Evolutionary conservation across 2,113 vertebrate genomes (phyloP), one percentile per base, ranked within the genome.

Genomic region (Hyperopisus bebe): DNA sequence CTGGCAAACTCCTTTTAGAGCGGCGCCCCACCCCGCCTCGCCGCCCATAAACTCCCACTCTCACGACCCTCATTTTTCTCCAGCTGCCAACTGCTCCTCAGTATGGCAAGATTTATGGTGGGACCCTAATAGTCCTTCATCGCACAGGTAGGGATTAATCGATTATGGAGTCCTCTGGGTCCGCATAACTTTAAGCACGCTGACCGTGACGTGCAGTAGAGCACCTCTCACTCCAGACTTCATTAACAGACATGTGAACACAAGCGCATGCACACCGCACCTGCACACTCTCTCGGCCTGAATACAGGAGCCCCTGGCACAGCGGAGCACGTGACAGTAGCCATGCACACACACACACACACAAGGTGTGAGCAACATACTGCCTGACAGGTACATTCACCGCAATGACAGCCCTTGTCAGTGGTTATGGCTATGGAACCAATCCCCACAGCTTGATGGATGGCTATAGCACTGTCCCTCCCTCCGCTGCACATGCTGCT

Each of bases 81-180:
- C 83, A 92, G 92, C 88, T 91, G 91, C 90, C 92, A 93, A 93
- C 87, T 92, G 93, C 88, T 91, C 92, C 89, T 19, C 92, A 92
- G 88, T 91, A 93, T 95, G 93, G 95, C 93, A 96, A 97, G 95
- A 96, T 95, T 94, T 97, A 96, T 96, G 92, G 92, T 95, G 93
- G 92, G 92, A 90, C 91, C 93, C 93, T 93, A 96, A 95, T 93
- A 94, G 92, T 93, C 94, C 93, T 93, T 94, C 92, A 62, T 92
- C 88, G 94, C 92, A 90, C 91, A 94, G 95, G 92, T 95, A 93
- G 93, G 94, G 95, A 94, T 92, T 94, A 90, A 95, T 96, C 95
- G 91, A 94, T 95, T 88, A 95, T 94, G 91, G 94, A 93, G 92
- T 92, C 66, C 90, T 93, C 93, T 91, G 94, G 92, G 90, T 90